A percentile compares a stretch with the other conserved stretches of the same genome.
These are phyloP conservation scores for Caenorhabditis sp. DNA, from an alignment of 2,888 invertebrate species.

Conservation along the genomic window DNA sequence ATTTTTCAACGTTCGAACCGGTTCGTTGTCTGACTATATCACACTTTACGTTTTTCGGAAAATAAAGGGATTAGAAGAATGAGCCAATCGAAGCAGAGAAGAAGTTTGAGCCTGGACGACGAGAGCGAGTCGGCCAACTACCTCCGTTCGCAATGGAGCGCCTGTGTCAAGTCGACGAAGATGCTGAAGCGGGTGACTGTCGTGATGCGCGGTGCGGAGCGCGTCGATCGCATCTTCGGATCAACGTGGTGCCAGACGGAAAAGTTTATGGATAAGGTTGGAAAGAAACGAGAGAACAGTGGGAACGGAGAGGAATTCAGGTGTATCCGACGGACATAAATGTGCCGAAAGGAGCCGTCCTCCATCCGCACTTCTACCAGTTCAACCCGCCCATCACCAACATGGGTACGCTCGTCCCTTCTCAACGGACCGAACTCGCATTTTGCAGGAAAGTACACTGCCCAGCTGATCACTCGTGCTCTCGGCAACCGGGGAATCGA, in stretches of 20 bases:
- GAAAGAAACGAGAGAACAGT: background rate
- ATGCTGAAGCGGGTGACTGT: slow-evolving; percentile 41
- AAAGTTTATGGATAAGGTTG: slow-evolving; percentile 44
- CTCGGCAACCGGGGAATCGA: slow-evolving; percentile 47
- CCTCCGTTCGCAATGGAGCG: slow-evolving; percentile 34
- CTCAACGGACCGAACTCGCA: background rate
- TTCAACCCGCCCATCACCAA: slow-evolving; percentile 57
- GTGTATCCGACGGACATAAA: slow-evolving; percentile 48
- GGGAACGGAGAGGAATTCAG: slow-evolving; percentile 3
- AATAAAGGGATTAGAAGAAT: slow-evolving; percentile 17
- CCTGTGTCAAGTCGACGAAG: slow-evolving; percentile 38
- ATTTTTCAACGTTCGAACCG: slow-evolving; percentile 34
- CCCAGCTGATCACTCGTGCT: slow-evolving; percentile 45
- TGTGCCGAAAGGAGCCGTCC: slow-evolving; percentile 33
- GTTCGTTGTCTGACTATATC: slow-evolving; percentile 11
- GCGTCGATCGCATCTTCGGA: slow-evolving; percentile 56
- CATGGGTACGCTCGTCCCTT: slow-evolving; percentile 28
- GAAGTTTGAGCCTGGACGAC: slow-evolving; percentile 42
- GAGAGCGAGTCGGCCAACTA: slow-evolving; percentile 22
- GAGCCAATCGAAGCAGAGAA: slow-evolving; percentile 25
- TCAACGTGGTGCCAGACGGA: slow-evolving; percentile 40
- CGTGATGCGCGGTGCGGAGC: slow-evolving; percentile 58
- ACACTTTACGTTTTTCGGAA: slow-evolving; percentile 8
- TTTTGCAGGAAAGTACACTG: slow-evolving; percentile 39
- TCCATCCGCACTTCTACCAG: slow-evolving; percentile 35